These are phyloP conservation scores for Arctia plantaginis DNA, from an alignment of 2,888 invertebrate genomes.

Conservation along the genomic window DNA sequence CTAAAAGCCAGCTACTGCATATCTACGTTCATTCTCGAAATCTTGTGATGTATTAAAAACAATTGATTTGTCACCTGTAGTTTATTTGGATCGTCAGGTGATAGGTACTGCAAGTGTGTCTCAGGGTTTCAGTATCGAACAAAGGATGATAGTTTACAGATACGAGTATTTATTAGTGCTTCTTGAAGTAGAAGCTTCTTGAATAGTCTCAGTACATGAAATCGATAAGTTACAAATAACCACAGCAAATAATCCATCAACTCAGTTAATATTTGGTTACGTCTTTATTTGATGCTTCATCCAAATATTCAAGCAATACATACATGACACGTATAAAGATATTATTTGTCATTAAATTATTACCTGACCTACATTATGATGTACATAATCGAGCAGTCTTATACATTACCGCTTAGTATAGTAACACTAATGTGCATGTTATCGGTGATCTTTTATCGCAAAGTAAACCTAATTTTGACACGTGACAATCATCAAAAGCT, in stretches of 20 bases:
- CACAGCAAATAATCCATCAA: too few species aligned
- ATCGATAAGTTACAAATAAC: not conserved
- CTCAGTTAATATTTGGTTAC: not conserved
- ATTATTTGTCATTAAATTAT: constrained; percentile 14
- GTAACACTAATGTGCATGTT: constrained; percentile 48
- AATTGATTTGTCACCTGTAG: constrained; percentile 31
- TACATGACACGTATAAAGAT: not conserved
- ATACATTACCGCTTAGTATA: constrained; percentile 55
- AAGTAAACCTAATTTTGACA: constrained; percentile 63
- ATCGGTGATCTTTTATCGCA: constrained; percentile 59
- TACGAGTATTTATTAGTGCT: not conserved
- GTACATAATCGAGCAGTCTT: constrained; percentile 40
- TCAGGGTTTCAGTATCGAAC: not conserved
- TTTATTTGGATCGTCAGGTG: constrained; percentile 23
- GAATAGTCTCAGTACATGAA: not conserved
- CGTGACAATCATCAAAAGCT: constrained; percentile 64
- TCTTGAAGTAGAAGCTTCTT: not conserved
- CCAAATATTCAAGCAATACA: not conserved
- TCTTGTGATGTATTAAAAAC: constrained; percentile 39
- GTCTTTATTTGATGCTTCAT: not conserved
- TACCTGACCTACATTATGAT: constrained; percentile 53
- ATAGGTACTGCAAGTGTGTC: not conserved
- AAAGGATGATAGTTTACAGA: constrained; percentile 1
- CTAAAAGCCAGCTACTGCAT: constrained; percentile 69
- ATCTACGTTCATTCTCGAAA: constrained; percentile 35